Evolutionary conservation across 2,113 vertebrate species (phyloP), one percentile per base, ranked within the genome.

Genomic region (Chinchilla lanigera): DNA sequence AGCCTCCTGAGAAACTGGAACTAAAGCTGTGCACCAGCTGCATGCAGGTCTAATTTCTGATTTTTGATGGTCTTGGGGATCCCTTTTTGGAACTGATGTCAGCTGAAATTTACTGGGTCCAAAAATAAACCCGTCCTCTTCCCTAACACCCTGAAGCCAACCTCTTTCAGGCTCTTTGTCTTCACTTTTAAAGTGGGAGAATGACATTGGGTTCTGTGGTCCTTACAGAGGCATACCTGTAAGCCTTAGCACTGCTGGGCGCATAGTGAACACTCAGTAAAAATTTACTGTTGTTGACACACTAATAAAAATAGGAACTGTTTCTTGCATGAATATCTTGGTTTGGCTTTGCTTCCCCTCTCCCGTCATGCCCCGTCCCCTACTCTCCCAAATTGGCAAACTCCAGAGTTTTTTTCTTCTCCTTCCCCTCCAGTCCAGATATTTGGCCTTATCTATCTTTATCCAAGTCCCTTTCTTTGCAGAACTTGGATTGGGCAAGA

Each of bases 401-500:
- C 73, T 56, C 93, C 80, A 65, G n/a, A 35, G 71, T 73, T 87
- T 20, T 19, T 50, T 73, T 9, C 47, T 5, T 41, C 28, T 81
- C 52, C 19, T 20, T 86, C 28, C 33, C 19, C 24, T 80, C 14
- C 20, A 3, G 60, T 61, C 44, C 44, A 84, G 47, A 92, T 78
- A 69, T 24, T 92, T 56, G 81, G 71, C 63, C 63, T 96, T 78
- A 41, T 69, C 88, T 92, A 3, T 65, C 88, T 82, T 88, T 85
- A 67, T n/a, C 38, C 58, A 50, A 22, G 20, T 35, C 81, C 26
- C 63, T 78, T 65, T 95, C 90, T 73, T 58, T 30, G 47, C 88
- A 38, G 85, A 52, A 50, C 85, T 95, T 92, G 71, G 47, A 69
- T 60, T 4, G 44, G 47, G 38, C 83, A 58, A 63, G n/a, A 65